Evolutionary conservation across 2,888 invertebrate species (phyloP).

Genomic region (Galeruca laticollis): DNA sequence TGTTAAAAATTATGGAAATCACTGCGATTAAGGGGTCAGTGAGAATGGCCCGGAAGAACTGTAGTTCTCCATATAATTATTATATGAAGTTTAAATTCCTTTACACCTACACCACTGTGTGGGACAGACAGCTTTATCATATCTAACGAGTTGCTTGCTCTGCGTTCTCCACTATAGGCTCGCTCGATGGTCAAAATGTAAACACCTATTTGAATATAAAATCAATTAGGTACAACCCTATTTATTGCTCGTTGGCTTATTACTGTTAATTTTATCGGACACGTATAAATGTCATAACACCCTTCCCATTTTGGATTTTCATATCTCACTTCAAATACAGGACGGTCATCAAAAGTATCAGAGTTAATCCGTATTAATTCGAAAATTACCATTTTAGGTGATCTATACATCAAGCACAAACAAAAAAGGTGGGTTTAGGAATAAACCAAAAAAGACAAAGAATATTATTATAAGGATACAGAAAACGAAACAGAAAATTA

Average conservation of each 20-base stretch:
- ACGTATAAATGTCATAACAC: constrained; percentile 38
- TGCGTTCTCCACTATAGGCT: constrained; percentile 41
- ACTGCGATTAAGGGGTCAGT: too few relatives aligned
- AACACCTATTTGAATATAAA: constrained; percentile 63
- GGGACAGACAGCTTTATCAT: constrained; percentile 58
- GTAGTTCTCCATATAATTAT: background rate
- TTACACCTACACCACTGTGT: constrained; percentile 17
- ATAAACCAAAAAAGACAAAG: too few relatives aligned
- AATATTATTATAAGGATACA: too few relatives aligned
- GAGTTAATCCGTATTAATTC: background rate
- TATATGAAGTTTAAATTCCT: background rate
- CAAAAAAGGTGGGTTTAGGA: too few relatives aligned
- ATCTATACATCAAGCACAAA: too few relatives aligned
- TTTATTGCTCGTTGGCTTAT: constrained; percentile 46
- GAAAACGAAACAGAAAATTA: too few relatives aligned
- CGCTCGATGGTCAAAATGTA: constrained; percentile 58
- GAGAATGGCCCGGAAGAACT: background rate
- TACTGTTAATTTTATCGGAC: constrained; percentile 41
- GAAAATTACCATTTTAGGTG: background rate
- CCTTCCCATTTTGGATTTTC: constrained; percentile 34
- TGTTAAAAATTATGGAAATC: too few relatives aligned
- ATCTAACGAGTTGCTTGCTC: constrained; percentile 64
- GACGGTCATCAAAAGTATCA: constrained; percentile 16
- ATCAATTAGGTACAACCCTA: constrained; percentile 53
- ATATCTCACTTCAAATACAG: constrained; percentile 29